Evolutionary conservation across 53 echinoderm and acorn worm species (phyloP), one percentile per base, ranked within the genome.

Genomic region (Henricia sp.): DNA sequence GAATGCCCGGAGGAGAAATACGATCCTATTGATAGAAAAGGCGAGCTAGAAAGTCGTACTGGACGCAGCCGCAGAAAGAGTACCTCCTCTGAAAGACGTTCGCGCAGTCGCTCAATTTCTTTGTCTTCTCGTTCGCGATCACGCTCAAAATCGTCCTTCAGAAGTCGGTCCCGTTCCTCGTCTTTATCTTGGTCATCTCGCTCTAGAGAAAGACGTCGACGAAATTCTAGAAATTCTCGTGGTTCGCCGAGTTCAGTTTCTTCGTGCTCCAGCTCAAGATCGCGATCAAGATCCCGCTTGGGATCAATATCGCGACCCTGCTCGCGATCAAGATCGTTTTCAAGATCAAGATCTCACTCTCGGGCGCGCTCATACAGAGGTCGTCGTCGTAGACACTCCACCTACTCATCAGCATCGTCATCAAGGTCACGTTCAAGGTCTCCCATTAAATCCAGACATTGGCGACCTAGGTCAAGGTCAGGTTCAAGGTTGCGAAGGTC

Each of bases 111-210:
- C 27, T 89, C 85, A 69, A 50, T 58, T 8, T 89, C 92, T n/a
- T 80, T 83, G 16, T 92, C 85, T 3, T 95, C 95, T 35, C 82
- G 52, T 6, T 92, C 92, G 17, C 76, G 84, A 34, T 92, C 92
- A 32, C 72, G 91, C 37, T 88, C 91, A 21, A 43, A 72, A 26
- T 92, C 92, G 5, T 65, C 59, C 3, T 37, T 41, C 19, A 76
- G 91, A 50, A 17, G 56, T 1, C 70, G 86, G 3, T 74, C 73
- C 23, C n/a, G 32, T 50, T 86, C 62, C 13, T 66, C 86, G 13
- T 77, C 59, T 33, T 77, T 43, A 2, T 80, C 36, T 9, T 29
- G 38, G 19, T 57, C 46, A 30, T 42, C 59, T 52, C 37, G 37
- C 60, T 50, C 86, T 3, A 50, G 77, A 36, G 27, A 24, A 0